Conservation (phyloP, 2,888 invertebrate genomes). For the Sussaba pulchella region DNA sequence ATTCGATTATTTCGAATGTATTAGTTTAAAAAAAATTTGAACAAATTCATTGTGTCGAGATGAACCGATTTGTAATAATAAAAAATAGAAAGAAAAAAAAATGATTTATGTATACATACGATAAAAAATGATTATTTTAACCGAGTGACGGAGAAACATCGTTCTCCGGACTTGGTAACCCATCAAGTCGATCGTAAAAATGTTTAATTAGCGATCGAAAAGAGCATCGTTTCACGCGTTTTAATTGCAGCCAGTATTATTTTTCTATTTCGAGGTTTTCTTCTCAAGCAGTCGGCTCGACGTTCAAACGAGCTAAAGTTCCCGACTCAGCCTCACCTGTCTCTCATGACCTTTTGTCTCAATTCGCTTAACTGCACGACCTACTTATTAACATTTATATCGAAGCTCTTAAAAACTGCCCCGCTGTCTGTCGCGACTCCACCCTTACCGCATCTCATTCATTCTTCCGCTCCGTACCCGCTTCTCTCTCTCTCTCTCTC, state of each 20-base stretch:
- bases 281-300: conserved; percentile 29
- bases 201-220: conserved; percentile 45
- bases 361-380: conserved; percentile 58
- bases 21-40: too few species aligned
- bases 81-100: too few species aligned
- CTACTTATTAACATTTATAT: conserved; percentile 65
- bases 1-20: background rate
- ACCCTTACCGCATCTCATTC: conserved; percentile 13
- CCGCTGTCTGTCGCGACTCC: conserved; percentile 30
- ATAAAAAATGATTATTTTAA: too few species aligned
- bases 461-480: too few species aligned
- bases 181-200: too few species aligned
- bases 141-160: too few species aligned
- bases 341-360: background rate
- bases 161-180: too few species aligned
- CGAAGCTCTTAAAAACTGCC: conserved; percentile 54
- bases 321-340: conserved; percentile 9
- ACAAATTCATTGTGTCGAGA: conserved; percentile 19
- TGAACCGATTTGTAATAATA: too few species aligned
- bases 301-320: conserved; percentile 39
- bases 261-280: background rate
- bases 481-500: conserved; percentile 28
- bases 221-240: conserved; percentile 37
- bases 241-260: conserved; percentile 42
- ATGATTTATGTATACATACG: too few species aligned